Evolutionary conservation across 2,888 invertebrate genomes (phyloP).

Genomic region (Deladenus siricidicola): DNA sequence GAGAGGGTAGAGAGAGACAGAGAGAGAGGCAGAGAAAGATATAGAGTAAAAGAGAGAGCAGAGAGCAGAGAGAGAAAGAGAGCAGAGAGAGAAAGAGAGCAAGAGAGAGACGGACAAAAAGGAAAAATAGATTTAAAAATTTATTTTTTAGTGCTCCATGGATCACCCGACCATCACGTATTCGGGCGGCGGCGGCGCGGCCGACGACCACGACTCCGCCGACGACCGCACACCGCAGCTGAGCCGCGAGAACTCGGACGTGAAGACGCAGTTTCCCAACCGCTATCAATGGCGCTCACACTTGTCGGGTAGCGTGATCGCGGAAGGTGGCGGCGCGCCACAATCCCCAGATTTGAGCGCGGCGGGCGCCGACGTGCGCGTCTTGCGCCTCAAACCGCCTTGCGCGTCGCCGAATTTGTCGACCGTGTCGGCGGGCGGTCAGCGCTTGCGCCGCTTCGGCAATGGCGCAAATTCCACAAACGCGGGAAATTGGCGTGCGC

Average conservation of each 20-base stretch:
- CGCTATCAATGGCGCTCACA: slow-evolving; percentile 26
- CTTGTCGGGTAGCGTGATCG: neutral
- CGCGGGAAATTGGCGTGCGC: too few species aligned
- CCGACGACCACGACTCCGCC: neutral
- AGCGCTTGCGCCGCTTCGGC: neutral
- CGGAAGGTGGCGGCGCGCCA: too few species aligned
- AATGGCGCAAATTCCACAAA: neutral
- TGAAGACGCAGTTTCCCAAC: slow-evolving; percentile 25
- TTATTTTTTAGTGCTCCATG: neutral
- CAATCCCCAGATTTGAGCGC: neutral
- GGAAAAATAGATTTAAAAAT: neutral
- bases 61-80: slow-evolving; percentile 5
- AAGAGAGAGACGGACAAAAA: too few species aligned
- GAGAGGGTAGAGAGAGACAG: too few species aligned
- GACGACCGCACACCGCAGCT: slow-evolving; percentile 22
- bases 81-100: too few species aligned
- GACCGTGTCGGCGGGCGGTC: neutral
- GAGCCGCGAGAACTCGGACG: slow-evolving; percentile 35
- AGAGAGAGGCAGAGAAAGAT: too few species aligned
- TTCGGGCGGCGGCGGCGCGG: too few species aligned
- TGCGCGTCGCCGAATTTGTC: neutral
- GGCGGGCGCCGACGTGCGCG: neutral
- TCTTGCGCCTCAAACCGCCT: neutral
- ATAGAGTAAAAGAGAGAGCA: too few species aligned
- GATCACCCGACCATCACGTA: too few species aligned